phyloP scores from a whole-genome alignment of 2,113 vertebrate species.

The Tiliqua scincoides region DNA sequence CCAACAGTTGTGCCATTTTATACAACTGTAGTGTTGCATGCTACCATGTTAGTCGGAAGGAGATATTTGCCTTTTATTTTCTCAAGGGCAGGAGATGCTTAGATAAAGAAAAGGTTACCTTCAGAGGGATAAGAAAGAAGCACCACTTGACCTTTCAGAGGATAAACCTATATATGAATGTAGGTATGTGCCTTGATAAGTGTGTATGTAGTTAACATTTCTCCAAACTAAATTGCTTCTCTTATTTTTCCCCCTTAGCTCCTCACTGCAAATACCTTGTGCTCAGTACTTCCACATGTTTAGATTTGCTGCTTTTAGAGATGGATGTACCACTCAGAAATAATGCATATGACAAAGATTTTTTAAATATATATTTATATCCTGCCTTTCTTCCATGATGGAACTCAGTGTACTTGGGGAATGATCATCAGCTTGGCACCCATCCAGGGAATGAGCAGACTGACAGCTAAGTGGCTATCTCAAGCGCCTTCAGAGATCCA shows the following conservation, averaged over 20 bases:
- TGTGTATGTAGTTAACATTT: background rate
- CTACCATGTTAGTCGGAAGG: slow-evolving; percentile 18
- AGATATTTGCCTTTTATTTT: slow-evolving; percentile 32
- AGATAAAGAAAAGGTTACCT: slow-evolving; percentile 7
- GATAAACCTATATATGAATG: slow-evolving; percentile 4
- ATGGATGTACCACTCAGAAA: background rate
- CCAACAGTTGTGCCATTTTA: slow-evolving; percentile 30
- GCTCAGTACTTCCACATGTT: background rate
- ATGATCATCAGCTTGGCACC: too few species aligned
- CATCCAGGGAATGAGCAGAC: too few species aligned
- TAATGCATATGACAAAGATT: background rate
- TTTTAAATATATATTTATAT: too few species aligned
- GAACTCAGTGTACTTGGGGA: too few species aligned
- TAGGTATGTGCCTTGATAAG: background rate
- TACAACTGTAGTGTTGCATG: background rate
- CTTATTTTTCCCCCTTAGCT: background rate
- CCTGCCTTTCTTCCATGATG: too few species aligned
- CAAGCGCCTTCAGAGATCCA: too few species aligned
- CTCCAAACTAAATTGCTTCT: background rate
- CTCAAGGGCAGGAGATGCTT: background rate
- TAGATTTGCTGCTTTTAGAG: background rate
- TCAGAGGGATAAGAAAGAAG: slow-evolving; percentile 20
- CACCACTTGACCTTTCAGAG: slow-evolving; percentile 27
- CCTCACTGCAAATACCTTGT: background rate
- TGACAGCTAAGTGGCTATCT: too few species aligned